A percentile compares a stretch with the other conserved stretches of the same genome.
These are phyloP conservation scores for Tylochromis polylepis DNA, from an alignment of 2,113 vertebrate species.

Conservation along the genomic window DNA sequence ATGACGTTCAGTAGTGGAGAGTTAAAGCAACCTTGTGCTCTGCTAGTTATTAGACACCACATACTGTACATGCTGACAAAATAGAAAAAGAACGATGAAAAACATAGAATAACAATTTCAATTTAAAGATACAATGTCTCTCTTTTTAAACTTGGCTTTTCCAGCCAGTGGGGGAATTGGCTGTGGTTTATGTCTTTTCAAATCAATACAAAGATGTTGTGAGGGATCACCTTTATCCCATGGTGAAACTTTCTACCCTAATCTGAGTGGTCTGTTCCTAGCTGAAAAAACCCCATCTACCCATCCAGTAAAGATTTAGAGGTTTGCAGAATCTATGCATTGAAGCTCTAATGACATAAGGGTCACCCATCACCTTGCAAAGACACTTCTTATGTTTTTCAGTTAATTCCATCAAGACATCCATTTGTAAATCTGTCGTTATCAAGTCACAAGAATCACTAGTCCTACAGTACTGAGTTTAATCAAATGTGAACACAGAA, in stretches of 20 bases:
- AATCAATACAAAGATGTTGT: background rate
- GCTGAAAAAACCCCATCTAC: background rate
- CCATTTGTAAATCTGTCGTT: background rate
- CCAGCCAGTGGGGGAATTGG: background rate
- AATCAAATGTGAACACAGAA: background rate
- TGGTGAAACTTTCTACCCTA: background rate
- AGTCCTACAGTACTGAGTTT: background rate
- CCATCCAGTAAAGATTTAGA: background rate
- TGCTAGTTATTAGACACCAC: background rate
- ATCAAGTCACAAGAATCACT: background rate
- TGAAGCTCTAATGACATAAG: background rate
- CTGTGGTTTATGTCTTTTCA: background rate
- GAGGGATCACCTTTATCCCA: background rate
- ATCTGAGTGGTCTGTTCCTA: background rate
- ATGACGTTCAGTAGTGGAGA: background rate
- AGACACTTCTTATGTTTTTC: background rate
- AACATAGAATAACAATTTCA: background rate
- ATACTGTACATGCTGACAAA: background rate
- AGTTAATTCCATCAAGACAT: background rate
- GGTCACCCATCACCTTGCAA: background rate
- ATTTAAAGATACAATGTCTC: background rate
- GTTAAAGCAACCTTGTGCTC: background rate
- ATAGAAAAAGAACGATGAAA: background rate
- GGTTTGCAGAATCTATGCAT: background rate
- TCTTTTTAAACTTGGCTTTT: background rate